phyloP scores from a whole-genome alignment of 2,797 vertebrate species.

The Parotocinclus haroldoi region DNA sequence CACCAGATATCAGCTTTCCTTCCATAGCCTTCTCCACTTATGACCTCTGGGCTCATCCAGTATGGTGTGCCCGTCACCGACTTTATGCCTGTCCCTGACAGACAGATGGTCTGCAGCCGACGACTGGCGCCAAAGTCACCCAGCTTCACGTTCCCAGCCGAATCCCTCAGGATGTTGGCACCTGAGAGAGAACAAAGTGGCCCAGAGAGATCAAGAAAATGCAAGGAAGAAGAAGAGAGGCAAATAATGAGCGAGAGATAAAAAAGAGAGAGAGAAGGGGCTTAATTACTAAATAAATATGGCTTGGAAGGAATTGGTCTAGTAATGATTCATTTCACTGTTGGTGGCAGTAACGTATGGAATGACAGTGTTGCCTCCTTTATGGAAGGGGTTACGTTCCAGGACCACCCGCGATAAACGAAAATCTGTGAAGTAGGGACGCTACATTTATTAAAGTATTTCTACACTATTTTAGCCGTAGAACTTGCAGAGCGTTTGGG shows the following conservation, averaged over 20 bases:
- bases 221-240: neutral
- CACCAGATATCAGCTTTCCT: constrained; percentile 98
- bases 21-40: constrained; percentile 98
- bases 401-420: too few species aligned
- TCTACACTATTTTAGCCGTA: too few species aligned
- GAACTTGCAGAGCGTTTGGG: too few species aligned
- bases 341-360: too few species aligned
- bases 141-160: constrained; percentile 93
- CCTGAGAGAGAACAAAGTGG: constrained; percentile 62
- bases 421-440: too few species aligned
- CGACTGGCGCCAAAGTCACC: constrained; percentile 97
- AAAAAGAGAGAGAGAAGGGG: neutral
- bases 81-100: constrained; percentile 95
- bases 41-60: constrained; percentile 99
- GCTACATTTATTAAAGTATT: too few species aligned
- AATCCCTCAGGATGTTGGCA: constrained; percentile 95
- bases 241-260: too few species aligned
- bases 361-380: too few species aligned
- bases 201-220: neutral
- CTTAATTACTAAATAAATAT: too few species aligned
- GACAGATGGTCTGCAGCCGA: constrained; percentile 94
- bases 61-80: constrained; percentile 97
- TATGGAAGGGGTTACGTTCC: too few species aligned
- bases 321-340: too few species aligned
- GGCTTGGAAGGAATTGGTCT: too few species aligned